Base-by-base conservation (phyloP, 2,888 invertebrate genomes). In the Agrilus biguttatus region DNA sequence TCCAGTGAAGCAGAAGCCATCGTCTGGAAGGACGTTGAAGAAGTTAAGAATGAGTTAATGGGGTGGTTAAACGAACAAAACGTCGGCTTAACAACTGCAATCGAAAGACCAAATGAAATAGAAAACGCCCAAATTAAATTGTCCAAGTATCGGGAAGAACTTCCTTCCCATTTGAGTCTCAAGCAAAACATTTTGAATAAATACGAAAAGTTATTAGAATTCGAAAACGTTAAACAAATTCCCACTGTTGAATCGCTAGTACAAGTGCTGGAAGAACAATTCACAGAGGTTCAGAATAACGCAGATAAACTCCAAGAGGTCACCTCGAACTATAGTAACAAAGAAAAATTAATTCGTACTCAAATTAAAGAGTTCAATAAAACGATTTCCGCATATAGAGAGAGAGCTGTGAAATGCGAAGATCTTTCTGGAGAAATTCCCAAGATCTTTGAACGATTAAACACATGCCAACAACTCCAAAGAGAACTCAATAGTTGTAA, bases 1-100 rank as follows among this genome's bases (percentile, higher is more conserved):
- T 79, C 80, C 42, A 75, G 84, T 40, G 93, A 95, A 66, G 85
- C 88, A 0, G 90, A 93, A 64, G 73, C 83, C 0, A 81, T 87
- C n/a, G 83, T 92, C 41, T 93, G 92, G 91, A 83, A 88, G 55
- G 90, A 92, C 62, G 83, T 95, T 33, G 85, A 89, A 52, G 86
- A 87, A 45, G 79, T 82, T 0, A 88, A 87, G 59, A 82, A 83
- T 49, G 88, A 88, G 59, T 70, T 93, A 3, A 67, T 83, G 1
- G 75, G 79, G 17, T 95, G 95, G 95, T 60, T 92, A 6, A 77
- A 78, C 45, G 83, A 86, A 58, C 90, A 86, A 17, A 84, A 84
- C 44, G 79, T 82, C 52, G 78, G 78, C 33, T 69, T 95, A 5
- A 77, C 78, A 37, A 78, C 80, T 51, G 83, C 87, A 21, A 75